phyloP scores from a whole-genome alignment of 2,888 invertebrate species.

The Lypha dubia region DNA sequence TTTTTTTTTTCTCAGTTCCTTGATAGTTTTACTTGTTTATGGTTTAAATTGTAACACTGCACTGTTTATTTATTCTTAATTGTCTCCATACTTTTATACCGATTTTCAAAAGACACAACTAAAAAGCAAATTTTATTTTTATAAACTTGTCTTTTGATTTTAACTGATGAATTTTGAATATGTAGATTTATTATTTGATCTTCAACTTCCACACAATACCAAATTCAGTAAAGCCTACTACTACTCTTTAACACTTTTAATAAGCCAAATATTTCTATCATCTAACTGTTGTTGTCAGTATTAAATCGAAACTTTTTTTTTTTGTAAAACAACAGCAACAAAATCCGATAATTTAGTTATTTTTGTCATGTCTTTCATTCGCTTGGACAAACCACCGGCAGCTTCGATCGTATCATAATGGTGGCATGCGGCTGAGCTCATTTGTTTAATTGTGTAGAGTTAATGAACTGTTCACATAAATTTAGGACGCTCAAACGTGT shows the following conservation, averaged over 20 bases:
- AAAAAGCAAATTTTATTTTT: not conserved
- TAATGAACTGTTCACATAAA: not conserved
- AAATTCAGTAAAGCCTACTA: conserved; percentile 59
- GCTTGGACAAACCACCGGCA: not conserved
- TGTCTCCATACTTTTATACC: conserved; percentile 78
- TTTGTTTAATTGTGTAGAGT: not conserved
- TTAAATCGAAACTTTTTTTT: conserved; percentile 44
- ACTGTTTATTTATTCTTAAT: conserved; percentile 77
- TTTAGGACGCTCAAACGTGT: not conserved
- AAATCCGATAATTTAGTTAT: not conserved
- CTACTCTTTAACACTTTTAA: not conserved
- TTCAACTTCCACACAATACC: conserved; percentile 15
- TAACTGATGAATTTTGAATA: conserved; percentile 47
- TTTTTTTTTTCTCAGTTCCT: conserved; percentile 14
- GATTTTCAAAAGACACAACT: conserved; percentile 46
- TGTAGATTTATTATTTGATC: conserved; percentile 51
- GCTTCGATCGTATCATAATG: not conserved
- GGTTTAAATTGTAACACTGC: conserved; percentile 75
- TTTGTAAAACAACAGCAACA: not conserved
- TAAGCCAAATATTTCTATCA: conserved; percentile 43
- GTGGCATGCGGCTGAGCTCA: not conserved
- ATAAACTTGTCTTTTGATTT: conserved; percentile 59
- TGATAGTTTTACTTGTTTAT: conserved; percentile 48
- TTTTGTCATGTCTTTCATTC: conserved; percentile 31
- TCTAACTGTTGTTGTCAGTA: conserved; percentile 23